Conservation (phyloP, 1,140 invertebrate genomes). For the Micrasema minimum region DNA sequence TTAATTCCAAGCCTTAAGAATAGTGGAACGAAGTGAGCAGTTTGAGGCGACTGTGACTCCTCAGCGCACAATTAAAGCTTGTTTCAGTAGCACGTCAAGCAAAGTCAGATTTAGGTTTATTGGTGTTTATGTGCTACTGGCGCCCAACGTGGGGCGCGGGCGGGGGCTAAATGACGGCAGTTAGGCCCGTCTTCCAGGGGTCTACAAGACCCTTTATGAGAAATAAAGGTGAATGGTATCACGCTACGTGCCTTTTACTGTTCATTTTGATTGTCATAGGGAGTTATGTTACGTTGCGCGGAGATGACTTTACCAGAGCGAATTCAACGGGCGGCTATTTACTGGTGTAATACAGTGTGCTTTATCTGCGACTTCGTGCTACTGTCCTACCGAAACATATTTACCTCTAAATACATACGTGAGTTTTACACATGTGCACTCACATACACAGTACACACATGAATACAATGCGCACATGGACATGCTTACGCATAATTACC, state of each 20-base stretch:
- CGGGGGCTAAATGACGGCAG: conserved; percentile 30
- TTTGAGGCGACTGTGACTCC: conserved; percentile 21
- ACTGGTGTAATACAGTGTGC: too few species aligned
- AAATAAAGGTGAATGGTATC: conserved; percentile 38
- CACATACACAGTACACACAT: too few species aligned
- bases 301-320: neutral
- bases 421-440: too few species aligned
- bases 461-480: too few species aligned
- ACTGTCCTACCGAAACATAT: too few species aligned
- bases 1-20: too few species aligned
- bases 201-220: conserved; percentile 31
- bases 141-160: neutral
- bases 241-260: conserved; percentile 31
- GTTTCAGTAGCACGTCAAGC: conserved; percentile 30
- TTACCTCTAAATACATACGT: too few species aligned
- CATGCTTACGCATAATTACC: too few species aligned
- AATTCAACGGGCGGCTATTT: too few species aligned
- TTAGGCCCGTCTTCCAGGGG: conserved; percentile 37
- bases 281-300: conserved; percentile 21
- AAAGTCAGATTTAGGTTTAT: conserved; percentile 48
- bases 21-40: conserved; percentile 9
- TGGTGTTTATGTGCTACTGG: conserved; percentile 45
- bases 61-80: conserved; percentile 30
- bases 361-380: too few species aligned
- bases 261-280: conserved; percentile 37